These are phyloP conservation scores for Pelobates fuscus DNA, from an alignment of 2,113 vertebrate genomes.

Conservation along the genomic window DNA sequence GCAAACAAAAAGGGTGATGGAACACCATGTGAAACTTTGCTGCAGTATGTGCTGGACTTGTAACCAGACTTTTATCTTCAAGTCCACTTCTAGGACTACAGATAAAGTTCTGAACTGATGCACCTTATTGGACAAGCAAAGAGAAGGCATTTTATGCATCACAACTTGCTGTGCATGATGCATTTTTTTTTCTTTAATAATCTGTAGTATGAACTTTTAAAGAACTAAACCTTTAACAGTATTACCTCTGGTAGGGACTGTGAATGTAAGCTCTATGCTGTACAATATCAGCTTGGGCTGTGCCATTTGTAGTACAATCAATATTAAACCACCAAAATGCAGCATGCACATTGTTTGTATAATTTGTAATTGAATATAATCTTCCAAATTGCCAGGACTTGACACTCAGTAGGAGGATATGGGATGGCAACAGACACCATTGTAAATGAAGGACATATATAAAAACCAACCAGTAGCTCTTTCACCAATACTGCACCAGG, in stretches of 20 bases:
- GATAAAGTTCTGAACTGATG: no score
- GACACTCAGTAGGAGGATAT: neutral
- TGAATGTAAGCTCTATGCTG: conserved; percentile 5
- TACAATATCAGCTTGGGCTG: neutral
- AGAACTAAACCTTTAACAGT: conserved; percentile 16
- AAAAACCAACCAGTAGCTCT: no score
- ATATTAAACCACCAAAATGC: neutral
- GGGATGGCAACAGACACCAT: neutral
- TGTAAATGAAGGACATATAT: no score
- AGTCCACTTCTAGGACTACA: no score
- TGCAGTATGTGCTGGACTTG: no score
- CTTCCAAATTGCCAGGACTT: neutral
- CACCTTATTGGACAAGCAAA: no score
- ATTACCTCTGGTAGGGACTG: conserved; percentile 19
- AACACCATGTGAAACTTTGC: neutral
- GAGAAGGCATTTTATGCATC: neutral
- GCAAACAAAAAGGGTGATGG: neutral
- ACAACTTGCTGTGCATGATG: conserved; percentile 31
- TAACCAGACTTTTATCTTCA: no score
- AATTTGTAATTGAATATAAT: neutral
- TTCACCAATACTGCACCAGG: no score
- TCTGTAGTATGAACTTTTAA: neutral
- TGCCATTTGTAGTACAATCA: neutral
- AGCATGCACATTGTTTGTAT: neutral
- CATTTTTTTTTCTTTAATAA: neutral